Base-by-base conservation (phyloP, 1,140 invertebrate genomes). In the Saccostrea cuccullata region DNA sequence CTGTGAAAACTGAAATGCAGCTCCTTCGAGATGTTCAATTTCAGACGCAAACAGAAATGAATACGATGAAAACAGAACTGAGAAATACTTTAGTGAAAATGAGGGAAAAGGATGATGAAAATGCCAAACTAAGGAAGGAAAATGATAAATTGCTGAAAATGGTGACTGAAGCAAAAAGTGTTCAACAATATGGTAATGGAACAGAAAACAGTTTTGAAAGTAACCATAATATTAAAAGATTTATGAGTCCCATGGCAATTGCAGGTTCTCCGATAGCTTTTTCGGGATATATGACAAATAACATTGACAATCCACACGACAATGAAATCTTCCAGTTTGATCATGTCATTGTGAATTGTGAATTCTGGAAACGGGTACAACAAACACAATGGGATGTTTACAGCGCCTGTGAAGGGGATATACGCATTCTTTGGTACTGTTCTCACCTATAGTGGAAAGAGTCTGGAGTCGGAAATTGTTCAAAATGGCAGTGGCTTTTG, bases 301-400 rank as follows among this genome's bases (percentile, higher is more conserved):
- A 85, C 56, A 58, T 23, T 60, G 17, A 17, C 23, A 58, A 8
- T 58, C 20, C 56, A 8, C n/a, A 26, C 55, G 11, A 17, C 20
- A n/a, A 30, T 60, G 30, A 85, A 58, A 60, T 58, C 0, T 58
- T 85, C n/a, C 13, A 30, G 13, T 85, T 60, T 23, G 15, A 60
- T 85, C 17, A 36, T 30, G n/a, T 60, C 55, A 20, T 47, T 6
- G 30, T 58, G 13, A 85, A 20, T 47, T 6, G 30, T 58, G 13
- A 85, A 85, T 85, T 60, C 56, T 23, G 55, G 9, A 85, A 58
- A 55, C 23, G 84, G 55, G 2, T 85, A 85, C 47, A 58, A 85
- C 23, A n/a, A 30, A 60, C 84, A 85, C 84, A 85, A 20, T 20
- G 84, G 55, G 26, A 85, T 26, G 17, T 60, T 55, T 58, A 85